Evolutionary conservation across 2,113 vertebrate genomes (phyloP).

Genomic region (Rhinoderma darwinii): DNA sequence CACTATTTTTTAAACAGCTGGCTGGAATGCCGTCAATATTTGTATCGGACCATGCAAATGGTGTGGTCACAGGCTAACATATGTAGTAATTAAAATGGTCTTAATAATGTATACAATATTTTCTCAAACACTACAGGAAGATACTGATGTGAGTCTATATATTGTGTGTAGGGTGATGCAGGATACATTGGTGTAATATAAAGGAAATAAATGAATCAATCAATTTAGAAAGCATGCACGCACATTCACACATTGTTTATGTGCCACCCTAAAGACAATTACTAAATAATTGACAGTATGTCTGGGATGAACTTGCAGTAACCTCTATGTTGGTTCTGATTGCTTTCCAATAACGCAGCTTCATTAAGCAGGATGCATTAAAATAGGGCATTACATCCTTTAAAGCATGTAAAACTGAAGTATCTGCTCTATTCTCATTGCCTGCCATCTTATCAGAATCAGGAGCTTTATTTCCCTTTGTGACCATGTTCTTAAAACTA

Average conservation of each 20-base stretch:
- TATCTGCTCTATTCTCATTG: constrained; percentile 24
- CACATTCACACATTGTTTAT: background rate
- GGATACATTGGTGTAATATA: background rate
- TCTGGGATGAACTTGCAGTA: constrained; percentile 23
- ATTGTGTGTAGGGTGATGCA: background rate
- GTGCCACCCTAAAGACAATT: background rate
- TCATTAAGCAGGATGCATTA: constrained; percentile 39
- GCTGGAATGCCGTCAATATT: too few relatives aligned
- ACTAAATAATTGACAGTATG: background rate
- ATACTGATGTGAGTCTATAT: background rate
- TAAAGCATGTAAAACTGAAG: constrained; percentile 42
- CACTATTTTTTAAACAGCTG: too few relatives aligned
- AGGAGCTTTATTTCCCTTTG: constrained; percentile 31
- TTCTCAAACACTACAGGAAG: too few relatives aligned
- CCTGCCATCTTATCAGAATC: constrained; percentile 6
- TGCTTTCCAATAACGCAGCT: constrained; percentile 40
- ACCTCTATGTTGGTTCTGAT: constrained; percentile 14
- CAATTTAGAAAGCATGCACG: background rate
- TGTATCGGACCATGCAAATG: too few relatives aligned
- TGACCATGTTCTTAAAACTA: constrained; percentile 35
- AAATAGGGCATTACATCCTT: constrained; percentile 22
- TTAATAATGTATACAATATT: too few relatives aligned
- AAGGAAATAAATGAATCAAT: background rate
- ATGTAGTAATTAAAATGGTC: too few relatives aligned
- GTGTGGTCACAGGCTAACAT: too few relatives aligned